phyloP scores from a whole-genome alignment of 1,140 invertebrate species.

The Bombus superbus region DNA sequence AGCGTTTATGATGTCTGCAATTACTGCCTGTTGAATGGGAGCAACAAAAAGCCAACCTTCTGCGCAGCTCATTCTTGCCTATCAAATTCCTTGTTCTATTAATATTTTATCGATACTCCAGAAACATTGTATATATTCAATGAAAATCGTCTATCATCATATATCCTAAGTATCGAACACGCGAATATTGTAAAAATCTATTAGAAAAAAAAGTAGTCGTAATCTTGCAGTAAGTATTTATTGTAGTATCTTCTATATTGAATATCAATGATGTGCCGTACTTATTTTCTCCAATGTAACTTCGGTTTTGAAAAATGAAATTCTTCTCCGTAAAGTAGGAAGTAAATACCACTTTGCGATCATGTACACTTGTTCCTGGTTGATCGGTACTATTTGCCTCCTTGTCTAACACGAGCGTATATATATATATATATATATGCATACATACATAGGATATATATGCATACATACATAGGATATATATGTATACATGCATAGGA shows the following conservation, averaged over 20 bases:
- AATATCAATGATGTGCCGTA: no score
- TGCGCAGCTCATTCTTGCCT: background rate
- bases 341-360: background rate
- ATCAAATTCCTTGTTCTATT: background rate
- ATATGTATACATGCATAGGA: no score
- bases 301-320: background rate
- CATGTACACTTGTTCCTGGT: background rate
- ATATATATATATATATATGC: no score
- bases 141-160: background rate
- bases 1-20: conserved; percentile 28
- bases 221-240: no score
- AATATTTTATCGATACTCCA: background rate
- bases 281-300: background rate
- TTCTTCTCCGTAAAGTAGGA: background rate
- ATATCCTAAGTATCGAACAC: background rate
- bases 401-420: no score
- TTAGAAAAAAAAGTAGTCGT: background rate
- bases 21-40: conserved; percentile 6
- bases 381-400: background rate
- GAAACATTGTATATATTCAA: background rate
- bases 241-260: no score
- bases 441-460: background rate
- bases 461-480: background rate
- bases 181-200: background rate
- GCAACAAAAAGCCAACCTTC: conserved; percentile 6